Conservation (phyloP, 2,888 invertebrate genomes). For the Andricus curvator region DNA sequence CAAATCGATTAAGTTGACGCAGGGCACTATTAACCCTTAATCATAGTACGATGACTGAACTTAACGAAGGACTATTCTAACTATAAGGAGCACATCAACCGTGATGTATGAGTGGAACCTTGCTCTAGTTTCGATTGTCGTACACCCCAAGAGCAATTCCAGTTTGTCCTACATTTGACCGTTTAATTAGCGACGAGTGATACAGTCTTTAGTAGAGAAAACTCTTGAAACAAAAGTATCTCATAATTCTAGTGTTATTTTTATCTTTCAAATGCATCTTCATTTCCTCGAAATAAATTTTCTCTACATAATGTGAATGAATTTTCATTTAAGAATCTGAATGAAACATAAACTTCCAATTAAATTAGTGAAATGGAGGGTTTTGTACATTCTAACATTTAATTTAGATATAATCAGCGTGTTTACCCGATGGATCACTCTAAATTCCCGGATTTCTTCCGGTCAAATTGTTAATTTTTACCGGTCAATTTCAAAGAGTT, state of each 20-base stretch:
- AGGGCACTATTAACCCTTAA: constrained; percentile 5
- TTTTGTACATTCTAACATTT: neutral
- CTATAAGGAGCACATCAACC: neutral
- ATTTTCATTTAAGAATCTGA: neutral
- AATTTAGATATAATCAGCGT: too few species aligned
- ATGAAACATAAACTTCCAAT: neutral
- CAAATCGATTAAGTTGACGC: constrained; percentile 11
- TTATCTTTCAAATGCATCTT: neutral
- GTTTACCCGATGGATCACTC: too few species aligned
- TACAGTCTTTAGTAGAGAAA: neutral
- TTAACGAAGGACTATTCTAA: neutral
- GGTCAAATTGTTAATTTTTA: too few species aligned
- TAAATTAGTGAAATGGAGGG: neutral
- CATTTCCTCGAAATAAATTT: neutral
- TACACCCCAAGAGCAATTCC: constrained; percentile 31
- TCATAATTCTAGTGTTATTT: neutral
- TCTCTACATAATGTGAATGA: too few species aligned
- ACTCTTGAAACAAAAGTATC: constrained; percentile 6
- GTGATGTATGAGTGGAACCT: constrained; percentile 54
- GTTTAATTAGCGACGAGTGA: constrained; percentile 47
- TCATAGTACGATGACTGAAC: neutral
- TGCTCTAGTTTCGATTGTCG: constrained; percentile 59
- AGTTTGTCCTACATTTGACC: constrained; percentile 48
- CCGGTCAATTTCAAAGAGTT: too few species aligned
- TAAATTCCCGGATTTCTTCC: too few species aligned